These are phyloP conservation scores for Linnaemya tessellans DNA, from an alignment of 2,888 invertebrate species.

Conservation along the genomic window DNA sequence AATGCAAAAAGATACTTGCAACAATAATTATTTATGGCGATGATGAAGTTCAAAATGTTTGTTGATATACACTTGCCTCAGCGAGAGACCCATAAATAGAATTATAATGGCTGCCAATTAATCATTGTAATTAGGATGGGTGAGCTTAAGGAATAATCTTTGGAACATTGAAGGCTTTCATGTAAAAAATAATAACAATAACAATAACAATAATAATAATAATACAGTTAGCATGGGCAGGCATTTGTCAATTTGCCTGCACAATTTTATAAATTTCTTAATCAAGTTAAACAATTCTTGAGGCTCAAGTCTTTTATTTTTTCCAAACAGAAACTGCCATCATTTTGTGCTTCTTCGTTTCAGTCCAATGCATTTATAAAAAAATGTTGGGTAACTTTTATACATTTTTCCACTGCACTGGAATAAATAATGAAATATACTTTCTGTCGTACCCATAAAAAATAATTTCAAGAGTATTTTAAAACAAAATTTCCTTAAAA, in stretches of 20 bases:
- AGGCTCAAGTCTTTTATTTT: not conserved
- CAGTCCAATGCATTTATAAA: not conserved
- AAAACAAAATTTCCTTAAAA: no score
- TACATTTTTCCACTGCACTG: no score
- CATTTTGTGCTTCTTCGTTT: not conserved
- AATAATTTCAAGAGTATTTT: no score
- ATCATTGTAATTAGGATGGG: slow-evolving; percentile 78
- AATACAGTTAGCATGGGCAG: slow-evolving; percentile 37
- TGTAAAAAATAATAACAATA: slow-evolving; percentile 35
- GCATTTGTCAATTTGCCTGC: slow-evolving; percentile 25
- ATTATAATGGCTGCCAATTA: slow-evolving; percentile 79
- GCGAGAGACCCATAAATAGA: slow-evolving; percentile 76
- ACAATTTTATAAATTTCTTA: slow-evolving; percentile 52
- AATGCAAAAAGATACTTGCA: slow-evolving; percentile 32
- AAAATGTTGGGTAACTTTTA: no score
- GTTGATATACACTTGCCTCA: slow-evolving; percentile 54
- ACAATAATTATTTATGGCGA: slow-evolving; percentile 36
- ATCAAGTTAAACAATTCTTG: slow-evolving; percentile 28
- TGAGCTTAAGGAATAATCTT: slow-evolving; percentile 52
- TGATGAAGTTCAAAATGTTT: slow-evolving; percentile 51
- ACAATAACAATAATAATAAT: slow-evolving; percentile 35
- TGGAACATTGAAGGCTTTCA: slow-evolving; percentile 23
- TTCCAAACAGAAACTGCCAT: not conserved
- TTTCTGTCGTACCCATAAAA: no score
- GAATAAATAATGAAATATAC: no score